Evolutionary conservation across 2,888 invertebrate species (phyloP), one percentile per base, ranked within the genome.

Genomic region (Oxycera nigricornis): DNA sequence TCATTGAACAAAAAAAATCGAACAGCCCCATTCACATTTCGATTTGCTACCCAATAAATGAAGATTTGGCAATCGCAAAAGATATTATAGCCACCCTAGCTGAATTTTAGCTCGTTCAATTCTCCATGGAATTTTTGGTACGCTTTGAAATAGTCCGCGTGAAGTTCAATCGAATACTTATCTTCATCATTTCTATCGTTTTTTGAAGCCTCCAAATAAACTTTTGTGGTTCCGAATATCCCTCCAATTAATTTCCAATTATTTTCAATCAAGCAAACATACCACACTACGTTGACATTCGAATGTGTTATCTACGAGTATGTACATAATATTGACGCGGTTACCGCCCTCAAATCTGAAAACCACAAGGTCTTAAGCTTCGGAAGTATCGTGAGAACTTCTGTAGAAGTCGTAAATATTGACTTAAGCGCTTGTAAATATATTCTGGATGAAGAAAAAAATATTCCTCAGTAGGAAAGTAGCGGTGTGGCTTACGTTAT

Each of bases 341-440:
- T 65, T 65, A 41, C 65, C 65, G 65, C 65, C 65, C 39, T 65
- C 39, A 24, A 41, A 41, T 35, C 14, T 14, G 30, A n/a, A 24
- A 41, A 41, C 17, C 2, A 39, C 7, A 31, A 1, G n/a, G n/a
- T n/a, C 50, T n/a, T 6, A 17, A 11, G 22, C 31, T 65, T 65
- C 65, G 24, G 65, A 24, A 65, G 70, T 55, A 70, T 72, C 72
- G 72, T 72, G 72, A 39, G 72, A 72, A 72, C 61, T 72, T 59
- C 61, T 57, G 72, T 39, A 35, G 72, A 41, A 61, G 61, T 55
- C 30, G 35, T 55, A 72, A 72, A 72, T 72, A 72, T 72, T 72
- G 35, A 72, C 72, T 41, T 41, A 4, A n/a, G 14, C 1, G 20
- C 22, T 41, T 7, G 24, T 65, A 41, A 41, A 65, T 65, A 65